phyloP scores from a whole-genome alignment of 1,140 invertebrate genomes.

The Lordiphosa stackelbergi region DNA sequence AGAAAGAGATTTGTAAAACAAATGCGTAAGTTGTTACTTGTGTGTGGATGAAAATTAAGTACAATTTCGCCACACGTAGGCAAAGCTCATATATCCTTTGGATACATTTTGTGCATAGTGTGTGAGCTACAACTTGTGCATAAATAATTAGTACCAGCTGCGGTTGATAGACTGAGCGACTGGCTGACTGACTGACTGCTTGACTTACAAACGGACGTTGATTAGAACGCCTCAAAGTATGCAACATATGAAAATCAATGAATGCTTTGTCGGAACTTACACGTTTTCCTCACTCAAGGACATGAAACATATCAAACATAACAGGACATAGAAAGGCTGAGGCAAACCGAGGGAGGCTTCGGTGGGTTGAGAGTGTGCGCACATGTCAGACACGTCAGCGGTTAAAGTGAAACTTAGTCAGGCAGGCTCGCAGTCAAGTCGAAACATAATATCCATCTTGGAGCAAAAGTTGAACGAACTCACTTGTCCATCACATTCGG shows the following conservation, averaged over 20 bases:
- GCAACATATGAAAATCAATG: constrained; percentile 24
- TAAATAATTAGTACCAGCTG: constrained; percentile 53
- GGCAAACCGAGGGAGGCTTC: not conserved
- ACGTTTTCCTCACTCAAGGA: constrained; percentile 42
- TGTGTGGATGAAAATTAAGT: constrained; percentile 20
- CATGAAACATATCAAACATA: constrained; percentile 51
- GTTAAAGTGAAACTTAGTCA: constrained; percentile 37
- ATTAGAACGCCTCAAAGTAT: constrained; percentile 15
- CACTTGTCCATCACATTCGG: constrained; percentile 13
- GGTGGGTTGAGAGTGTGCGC: constrained; percentile 44
- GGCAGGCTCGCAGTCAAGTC: constrained; percentile 7
- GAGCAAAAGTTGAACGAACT: constrained; percentile 67
- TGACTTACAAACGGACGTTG: constrained; percentile 22
- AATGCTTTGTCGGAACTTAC: constrained; percentile 10
- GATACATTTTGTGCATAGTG: constrained; percentile 35
- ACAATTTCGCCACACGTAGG: constrained; percentile 46
- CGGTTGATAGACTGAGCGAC: constrained; percentile 37
- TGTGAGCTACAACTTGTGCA: constrained; percentile 48
- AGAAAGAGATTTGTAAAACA: too few species aligned
- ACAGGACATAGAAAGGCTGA: constrained; percentile 30
- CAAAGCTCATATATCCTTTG: constrained; percentile 40
- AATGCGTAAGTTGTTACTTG: constrained; percentile 10
- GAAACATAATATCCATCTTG: constrained; percentile 43
- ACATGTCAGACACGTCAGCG: constrained; percentile 54
- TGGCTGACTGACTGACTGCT: constrained; percentile 11